phyloP scores from a whole-genome alignment of 2,113 vertebrate species.

The Siphamia tubifer region DNA sequence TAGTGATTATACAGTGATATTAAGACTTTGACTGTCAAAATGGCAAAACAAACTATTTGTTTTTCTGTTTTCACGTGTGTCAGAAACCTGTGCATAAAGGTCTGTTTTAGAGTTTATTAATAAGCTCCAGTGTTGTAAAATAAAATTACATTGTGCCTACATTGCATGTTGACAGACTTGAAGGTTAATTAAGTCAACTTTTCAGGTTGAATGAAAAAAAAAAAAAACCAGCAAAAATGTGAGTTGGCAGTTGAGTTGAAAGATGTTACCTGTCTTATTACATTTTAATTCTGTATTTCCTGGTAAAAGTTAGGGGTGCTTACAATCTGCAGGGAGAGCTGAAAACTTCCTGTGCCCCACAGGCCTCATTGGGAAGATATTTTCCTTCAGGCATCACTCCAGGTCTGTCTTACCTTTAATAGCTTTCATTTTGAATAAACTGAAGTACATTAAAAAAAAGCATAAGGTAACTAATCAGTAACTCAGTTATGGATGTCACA shows the following conservation, averaged over 20 bases:
- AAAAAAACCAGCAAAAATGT: neutral
- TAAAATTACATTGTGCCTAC: neutral
- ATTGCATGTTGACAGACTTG: neutral
- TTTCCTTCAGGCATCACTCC: constrained; percentile 15
- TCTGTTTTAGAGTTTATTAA: neutral
- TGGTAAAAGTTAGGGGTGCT: neutral
- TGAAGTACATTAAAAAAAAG: neutral
- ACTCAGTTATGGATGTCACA: neutral
- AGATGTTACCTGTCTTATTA: neutral
- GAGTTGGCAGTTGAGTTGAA: neutral
- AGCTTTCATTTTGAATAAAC: constrained; percentile 9
- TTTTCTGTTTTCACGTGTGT: neutral
- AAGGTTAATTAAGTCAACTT: neutral
- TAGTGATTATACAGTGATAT: no score
- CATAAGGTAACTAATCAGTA: neutral
- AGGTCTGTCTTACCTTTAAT: constrained; percentile 5
- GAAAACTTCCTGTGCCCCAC: neutral
- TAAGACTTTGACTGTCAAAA: no score
- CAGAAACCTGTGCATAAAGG: no score
- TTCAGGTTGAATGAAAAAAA: neutral
- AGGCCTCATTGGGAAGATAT: constrained; percentile 23
- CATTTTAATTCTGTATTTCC: neutral
- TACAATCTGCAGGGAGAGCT: constrained; percentile 8
- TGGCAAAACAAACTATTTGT: no score
- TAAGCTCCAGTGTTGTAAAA: neutral